Conservation (phyloP, 2,797 vertebrate genomes). For the Hydrocynus forskahlii region DNA sequence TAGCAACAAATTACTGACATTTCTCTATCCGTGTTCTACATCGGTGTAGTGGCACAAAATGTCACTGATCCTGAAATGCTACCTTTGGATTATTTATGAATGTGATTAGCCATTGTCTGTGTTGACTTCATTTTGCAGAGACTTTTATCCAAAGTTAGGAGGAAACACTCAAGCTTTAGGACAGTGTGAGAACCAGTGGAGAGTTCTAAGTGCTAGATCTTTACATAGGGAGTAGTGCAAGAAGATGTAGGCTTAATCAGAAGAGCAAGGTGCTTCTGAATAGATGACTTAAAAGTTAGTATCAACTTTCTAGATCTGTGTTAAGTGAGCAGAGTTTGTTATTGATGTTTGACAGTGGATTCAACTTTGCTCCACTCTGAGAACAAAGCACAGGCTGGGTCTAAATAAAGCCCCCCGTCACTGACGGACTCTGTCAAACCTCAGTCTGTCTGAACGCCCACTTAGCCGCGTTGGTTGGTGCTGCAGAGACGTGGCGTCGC, state of each 20-base stretch:
- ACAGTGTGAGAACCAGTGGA: no score
- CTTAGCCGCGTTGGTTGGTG: not conserved
- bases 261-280: no score
- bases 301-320: not conserved
- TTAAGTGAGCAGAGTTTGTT: not conserved
- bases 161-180: no score
- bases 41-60: no score
- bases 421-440: not conserved
- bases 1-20: not conserved
- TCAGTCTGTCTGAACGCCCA: constrained; percentile 1
- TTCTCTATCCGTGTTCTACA: not conserved
- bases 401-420: not conserved
- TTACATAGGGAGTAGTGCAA: no score
- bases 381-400: not conserved
- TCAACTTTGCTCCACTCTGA: not conserved
- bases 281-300: no score
- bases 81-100: not conserved
- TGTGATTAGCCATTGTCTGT: not conserved
- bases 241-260: no score
- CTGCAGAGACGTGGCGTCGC: not conserved
- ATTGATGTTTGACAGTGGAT: no score
- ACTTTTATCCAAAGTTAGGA: no score
- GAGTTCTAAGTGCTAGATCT: no score
- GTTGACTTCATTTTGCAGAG: no score
- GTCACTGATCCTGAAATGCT: not conserved